Base-by-base conservation (phyloP, 1,140 invertebrate genomes). In the Gryllus bimaculatus region DNA sequence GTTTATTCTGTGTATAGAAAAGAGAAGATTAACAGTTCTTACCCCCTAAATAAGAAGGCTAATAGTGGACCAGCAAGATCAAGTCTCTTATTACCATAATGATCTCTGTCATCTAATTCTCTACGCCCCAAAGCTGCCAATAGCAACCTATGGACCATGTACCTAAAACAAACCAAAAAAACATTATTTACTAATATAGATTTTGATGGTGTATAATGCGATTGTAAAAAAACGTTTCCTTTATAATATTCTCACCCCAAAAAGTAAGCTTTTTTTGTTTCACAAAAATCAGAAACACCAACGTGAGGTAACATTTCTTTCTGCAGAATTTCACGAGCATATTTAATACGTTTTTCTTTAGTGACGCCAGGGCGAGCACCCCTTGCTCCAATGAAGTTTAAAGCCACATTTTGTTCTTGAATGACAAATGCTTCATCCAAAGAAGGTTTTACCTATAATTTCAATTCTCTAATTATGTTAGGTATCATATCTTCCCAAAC, bases 241-340 rank as follows among this genome's bases (percentile, higher is more conserved):
- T 1, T 74, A 20, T 74, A 74, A 74, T 18, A 74, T 8, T 54
- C 76, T 77, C 84, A 91, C 87, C 96, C 97, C 49, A 99, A 89
- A 83, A 98, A 99, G 84, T 98, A 99, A 0, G 98, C 98, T 85
- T 99, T 99, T 86, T 99, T 99, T 0, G 98, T 99, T 89, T 99
- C 98, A 89, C 98, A 99, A 86, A 98, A 99, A 86, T 99, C 97
- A 76, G 96, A 97, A 8, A 99, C 96, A 82, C 98, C 98, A 80
- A 99, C 97, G 88, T 99, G 98, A 13, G 98, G 98, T 82, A 99
- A 91, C 96, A 99, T 98, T 94, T 99, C 98, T 84, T 99, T 99
- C 84, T 99, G 98, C 79, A 99, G 87, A 87, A 99, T 99, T 92
- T 99, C 98, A 85, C 95, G 92, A 0, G 98, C 98, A 88, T 99